These are phyloP conservation scores for Boloria euphrosyne DNA, from an alignment of 2,888 invertebrate genomes.

Conservation along the genomic window DNA sequence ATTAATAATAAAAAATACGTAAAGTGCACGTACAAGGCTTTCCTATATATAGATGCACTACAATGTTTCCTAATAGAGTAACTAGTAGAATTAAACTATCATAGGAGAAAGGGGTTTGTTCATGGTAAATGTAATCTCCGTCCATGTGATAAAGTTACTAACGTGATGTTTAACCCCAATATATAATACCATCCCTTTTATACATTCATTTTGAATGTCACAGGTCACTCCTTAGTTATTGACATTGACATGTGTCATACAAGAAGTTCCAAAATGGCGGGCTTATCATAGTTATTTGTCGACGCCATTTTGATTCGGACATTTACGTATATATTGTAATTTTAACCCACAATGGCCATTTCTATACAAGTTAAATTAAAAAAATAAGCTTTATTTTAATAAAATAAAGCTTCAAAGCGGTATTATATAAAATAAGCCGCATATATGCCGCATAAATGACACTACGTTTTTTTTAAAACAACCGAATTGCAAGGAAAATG, in stretches of 20 bases:
- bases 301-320: neutral
- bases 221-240: neutral
- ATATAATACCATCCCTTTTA: conserved; percentile 1
- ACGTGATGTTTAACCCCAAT: conserved; percentile 33
- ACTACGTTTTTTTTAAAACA: neutral
- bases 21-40: conserved; percentile 24
- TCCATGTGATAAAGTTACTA: conserved; percentile 61
- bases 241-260: neutral
- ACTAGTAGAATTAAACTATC: conserved; percentile 29
- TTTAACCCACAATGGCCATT: neutral
- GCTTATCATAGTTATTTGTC: too few relatives aligned
- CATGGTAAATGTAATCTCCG: conserved; percentile 60
- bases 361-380: neutral
- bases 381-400: neutral
- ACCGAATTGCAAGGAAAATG: conserved; percentile 2
- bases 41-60: conserved; percentile 24
- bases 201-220: neutral
- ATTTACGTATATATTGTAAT: neutral
- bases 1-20: conserved; percentile 1
- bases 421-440: neutral
- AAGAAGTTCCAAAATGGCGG: neutral
- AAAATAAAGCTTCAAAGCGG: conserved; percentile 3
- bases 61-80: conserved; percentile 35
- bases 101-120: conserved; percentile 41
- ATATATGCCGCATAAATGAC: conserved; percentile 8